Base-by-base conservation (phyloP, 2,113 vertebrate genomes). In the Fulica atra region DNA sequence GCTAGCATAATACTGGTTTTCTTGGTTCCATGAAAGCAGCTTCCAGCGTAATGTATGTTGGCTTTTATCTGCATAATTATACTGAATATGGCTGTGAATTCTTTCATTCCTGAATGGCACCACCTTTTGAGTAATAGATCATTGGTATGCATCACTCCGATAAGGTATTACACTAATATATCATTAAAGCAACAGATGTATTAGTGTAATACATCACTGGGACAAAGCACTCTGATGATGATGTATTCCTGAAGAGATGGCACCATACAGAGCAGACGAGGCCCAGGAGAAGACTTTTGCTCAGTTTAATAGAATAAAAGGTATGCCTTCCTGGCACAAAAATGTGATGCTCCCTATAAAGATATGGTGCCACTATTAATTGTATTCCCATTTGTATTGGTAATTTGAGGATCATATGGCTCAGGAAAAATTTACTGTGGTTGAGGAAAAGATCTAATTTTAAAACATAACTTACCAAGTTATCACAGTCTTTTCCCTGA, bases 141-240 rank as follows among this genome's bases (percentile, higher is more conserved):
- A 97, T 89, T 68, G 61, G 84, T 93, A 96, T 97, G 94, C 96
- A 96, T 98, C 97, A 96, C 82, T 93, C 96, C 81, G 87, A 94
- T 96, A 96, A 97, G 95, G 92, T 95, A 96, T 97, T 97, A 92
- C 95, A 95, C 95, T 97, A 97, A 97, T 97, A 89, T 94, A 98
- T 98, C 97, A 97, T 97, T 98, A 97, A 94, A 96, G 97, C 93
- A 97, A 97, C 94, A 96, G 96, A 95, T 96, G 94, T 96, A 97
- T 96, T 96, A 96, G 91, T 96, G 92, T 90, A 94, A 97, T 96
- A 94, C 53, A 95, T 97, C 97, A 97, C 92, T 81, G 88, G 97
- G 96, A 97, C 89, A 95, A 96, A 98, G 96, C 88, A 73, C 88
- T 95, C 86, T 83, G 87, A 91, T 90, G 95, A 95, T 96, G 96